Conservation (phyloP, 2,888 invertebrate genomes). For the Autographa pulchrina region DNA sequence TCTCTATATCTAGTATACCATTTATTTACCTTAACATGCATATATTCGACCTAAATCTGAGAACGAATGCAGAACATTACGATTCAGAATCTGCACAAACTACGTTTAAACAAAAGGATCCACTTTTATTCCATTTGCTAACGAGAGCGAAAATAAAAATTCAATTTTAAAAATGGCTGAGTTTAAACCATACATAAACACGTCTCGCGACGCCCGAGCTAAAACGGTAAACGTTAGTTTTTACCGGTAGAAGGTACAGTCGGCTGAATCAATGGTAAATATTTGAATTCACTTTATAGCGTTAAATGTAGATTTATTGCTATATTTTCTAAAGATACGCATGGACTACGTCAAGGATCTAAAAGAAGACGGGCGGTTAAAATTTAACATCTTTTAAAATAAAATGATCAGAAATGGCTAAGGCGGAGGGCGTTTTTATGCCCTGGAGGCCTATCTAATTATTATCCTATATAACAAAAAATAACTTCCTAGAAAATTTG, state of each 20-base stretch:
- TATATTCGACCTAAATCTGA: not conserved
- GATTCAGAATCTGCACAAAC: not conserved
- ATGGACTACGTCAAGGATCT: no score
- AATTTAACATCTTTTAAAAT: no score
- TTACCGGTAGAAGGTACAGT: slow-evolving; percentile 25
- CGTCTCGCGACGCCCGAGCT: slow-evolving; percentile 9
- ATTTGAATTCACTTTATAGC: no score
- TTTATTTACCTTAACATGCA: not conserved
- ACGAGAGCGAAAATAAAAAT: slow-evolving; percentile 38
- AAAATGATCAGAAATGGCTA: no score
- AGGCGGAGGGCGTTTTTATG: not conserved
- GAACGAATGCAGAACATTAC: not conserved
- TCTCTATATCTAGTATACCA: no score
- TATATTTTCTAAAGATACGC: no score
- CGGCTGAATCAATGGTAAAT: not conserved
- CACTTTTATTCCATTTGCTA: slow-evolving; percentile 20
- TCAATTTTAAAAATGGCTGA: slow-evolving; percentile 28
- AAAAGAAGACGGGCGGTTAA: no score
- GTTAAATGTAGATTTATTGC: no score
- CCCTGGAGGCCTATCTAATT: no score
- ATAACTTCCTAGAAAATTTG: not conserved
- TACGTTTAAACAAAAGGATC: not conserved
- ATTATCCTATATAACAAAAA: not conserved
- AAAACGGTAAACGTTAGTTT: slow-evolving; percentile 41
- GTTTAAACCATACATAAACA: slow-evolving; percentile 31